phyloP scores from a whole-genome alignment of 2,797 vertebrate species.

The Cryptoblepharus egeriae region DNA sequence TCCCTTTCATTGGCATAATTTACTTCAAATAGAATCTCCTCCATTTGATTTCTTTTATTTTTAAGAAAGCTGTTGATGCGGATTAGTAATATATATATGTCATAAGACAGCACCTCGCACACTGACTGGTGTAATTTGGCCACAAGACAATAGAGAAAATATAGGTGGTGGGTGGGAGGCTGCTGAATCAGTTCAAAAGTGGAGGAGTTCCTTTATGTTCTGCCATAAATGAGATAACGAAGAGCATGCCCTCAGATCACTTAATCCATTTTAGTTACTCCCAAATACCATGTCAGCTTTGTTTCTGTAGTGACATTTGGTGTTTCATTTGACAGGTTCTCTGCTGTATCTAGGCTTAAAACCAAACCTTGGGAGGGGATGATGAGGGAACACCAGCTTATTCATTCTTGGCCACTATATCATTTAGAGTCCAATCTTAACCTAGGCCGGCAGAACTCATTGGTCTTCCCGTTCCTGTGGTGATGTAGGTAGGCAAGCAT shows the following conservation, averaged over 20 bases:
- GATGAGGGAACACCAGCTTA: not conserved
- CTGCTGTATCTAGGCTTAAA: not conserved
- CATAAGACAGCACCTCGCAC: slow-evolving; percentile 70
- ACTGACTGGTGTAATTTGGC: slow-evolving; percentile 72
- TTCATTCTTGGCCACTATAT: no score
- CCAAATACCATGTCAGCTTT: not conserved
- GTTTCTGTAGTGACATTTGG: not conserved
- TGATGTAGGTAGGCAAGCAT: no score
- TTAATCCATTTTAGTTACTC: slow-evolving; percentile 51
- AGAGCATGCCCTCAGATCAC: slow-evolving; percentile 51
- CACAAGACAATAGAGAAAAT: slow-evolving; percentile 61
- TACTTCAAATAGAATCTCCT: slow-evolving; percentile 64
- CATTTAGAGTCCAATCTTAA: no score
- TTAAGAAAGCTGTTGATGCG: slow-evolving; percentile 67
- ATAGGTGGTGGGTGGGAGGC: slow-evolving; percentile 32
- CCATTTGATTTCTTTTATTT: slow-evolving; percentile 62
- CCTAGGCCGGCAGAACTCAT: no score
- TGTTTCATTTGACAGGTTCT: not conserved
- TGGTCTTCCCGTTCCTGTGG: no score
- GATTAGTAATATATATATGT: slow-evolving; percentile 64
- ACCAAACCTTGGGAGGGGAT: not conserved
- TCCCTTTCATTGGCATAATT: slow-evolving; percentile 61
- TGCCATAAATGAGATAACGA: slow-evolving; percentile 50
- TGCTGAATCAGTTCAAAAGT: slow-evolving; percentile 56
- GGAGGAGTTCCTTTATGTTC: slow-evolving; percentile 58